Base-by-base conservation (phyloP, 2,797 vertebrate species). In the Thaleichthys pacificus region DNA sequence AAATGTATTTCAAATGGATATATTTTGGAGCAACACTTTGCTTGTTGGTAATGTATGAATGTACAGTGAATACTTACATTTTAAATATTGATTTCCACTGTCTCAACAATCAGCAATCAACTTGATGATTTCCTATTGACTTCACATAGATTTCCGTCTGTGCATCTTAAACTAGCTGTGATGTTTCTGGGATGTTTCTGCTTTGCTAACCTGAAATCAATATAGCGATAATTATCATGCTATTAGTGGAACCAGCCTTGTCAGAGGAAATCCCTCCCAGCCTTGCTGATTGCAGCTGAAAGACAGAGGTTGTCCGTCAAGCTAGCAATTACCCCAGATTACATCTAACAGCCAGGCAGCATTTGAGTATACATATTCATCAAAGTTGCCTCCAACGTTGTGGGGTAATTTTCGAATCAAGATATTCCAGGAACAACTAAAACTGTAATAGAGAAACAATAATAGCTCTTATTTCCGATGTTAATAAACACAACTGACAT, bases 141-240 rank as follows among this genome's bases (percentile, higher is more conserved):
- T 61, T 61, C 3, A 22, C 22, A 61, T 61, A 26, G 38, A 51
- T 47, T 66, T 22, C 19, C 5, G 15, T 56, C 65, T 63, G 66
- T 73, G 66, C 70, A 47, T 32, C 47, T 66, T 57, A 66, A 62
- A 56, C 58, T 42, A 64, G 65, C 49, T 19, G 69, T 71, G 69
- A 74, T 35, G 67, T 72, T 72, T 74, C 58, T 47, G 12, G 14
- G 63, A 57, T 68, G 68, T 81, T 72, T 77, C 76, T 76, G 69
- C 73, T 70, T 74, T 69, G 42, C 81, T 75, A 80, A 78, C 77
- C 76, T 81, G 72, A 74, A 68, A 70, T 78, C 68, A 49, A 74
- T 78, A 67, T 57, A 64, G 68, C 80, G 79, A 77, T 78, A 69
- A 73, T 82, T 79, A 72, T 19, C 56, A 21, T 47, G 24, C 15